phyloP scores from a whole-genome alignment of 2,888 invertebrate species.

The Hemaris fuciformis region DNA sequence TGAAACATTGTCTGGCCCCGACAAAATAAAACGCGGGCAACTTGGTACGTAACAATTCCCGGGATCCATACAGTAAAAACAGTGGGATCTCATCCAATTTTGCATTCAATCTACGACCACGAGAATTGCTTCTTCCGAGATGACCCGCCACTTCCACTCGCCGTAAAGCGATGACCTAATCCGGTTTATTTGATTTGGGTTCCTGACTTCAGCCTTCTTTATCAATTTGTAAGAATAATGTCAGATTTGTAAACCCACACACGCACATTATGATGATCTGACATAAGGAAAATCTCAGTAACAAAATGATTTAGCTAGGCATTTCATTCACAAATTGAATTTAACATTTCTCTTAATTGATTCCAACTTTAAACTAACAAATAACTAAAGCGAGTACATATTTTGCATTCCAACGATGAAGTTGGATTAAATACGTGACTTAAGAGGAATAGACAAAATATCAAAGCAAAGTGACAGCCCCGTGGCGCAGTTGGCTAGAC shows the following conservation, averaged over 20 bases:
- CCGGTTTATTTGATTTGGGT: conserved; percentile 79
- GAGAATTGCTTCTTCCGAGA: conserved; percentile 77
- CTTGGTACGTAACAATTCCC: conserved; percentile 59
- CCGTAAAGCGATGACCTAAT: conserved; percentile 80
- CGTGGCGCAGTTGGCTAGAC: too few species aligned
- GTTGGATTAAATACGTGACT: conserved; percentile 48
- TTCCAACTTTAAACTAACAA: not conserved
- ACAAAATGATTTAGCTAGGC: not conserved
- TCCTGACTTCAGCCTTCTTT: conserved; percentile 67
- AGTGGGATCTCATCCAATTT: conserved; percentile 79
- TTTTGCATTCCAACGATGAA: conserved; percentile 25
- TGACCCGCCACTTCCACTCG: conserved; percentile 77
- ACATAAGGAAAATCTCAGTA: not conserved
- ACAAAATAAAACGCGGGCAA: conserved; percentile 67
- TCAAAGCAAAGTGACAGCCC: conserved; percentile 42
- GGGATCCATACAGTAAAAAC: conserved; percentile 74
- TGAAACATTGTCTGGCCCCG: conserved; percentile 62
- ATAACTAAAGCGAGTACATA: conserved; percentile 14
- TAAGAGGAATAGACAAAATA: conserved; percentile 39
- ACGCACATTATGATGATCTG: not conserved
- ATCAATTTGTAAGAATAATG: conserved; percentile 63
- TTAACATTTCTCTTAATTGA: not conserved
- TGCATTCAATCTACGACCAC: conserved; percentile 80
- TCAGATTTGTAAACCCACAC: conserved; percentile 39
- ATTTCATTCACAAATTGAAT: not conserved